phyloP scores from a whole-genome alignment of 2,113 vertebrate species.

The Melanocharis versteri region DNA sequence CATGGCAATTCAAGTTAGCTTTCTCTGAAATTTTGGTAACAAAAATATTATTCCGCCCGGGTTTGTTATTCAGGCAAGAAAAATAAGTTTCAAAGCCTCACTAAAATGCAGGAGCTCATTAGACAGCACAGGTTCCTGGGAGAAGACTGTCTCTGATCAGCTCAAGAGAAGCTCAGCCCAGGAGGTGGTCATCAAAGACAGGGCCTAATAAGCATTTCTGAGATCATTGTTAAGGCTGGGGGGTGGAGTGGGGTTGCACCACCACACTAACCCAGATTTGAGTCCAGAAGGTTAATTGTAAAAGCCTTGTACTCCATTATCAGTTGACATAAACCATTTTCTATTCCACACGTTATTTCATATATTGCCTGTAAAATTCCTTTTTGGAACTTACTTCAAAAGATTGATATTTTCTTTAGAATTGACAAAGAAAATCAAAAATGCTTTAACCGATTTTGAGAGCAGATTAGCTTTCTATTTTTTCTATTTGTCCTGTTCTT shows the following conservation, averaged over 20 bases:
- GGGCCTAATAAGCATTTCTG: background rate
- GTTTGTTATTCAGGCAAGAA: background rate
- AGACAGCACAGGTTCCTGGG: background rate
- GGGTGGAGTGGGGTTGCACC: background rate
- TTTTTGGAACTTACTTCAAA: background rate
- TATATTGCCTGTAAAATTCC: background rate
- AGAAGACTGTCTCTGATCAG: background rate
- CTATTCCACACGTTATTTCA: background rate
- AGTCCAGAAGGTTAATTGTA: background rate
- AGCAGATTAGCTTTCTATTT: background rate
- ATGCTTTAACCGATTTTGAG: background rate
- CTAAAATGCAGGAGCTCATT: background rate
- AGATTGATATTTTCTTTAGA: background rate
- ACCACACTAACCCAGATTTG: background rate
- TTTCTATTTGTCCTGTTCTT: background rate
- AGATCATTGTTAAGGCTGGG: too few relatives aligned
- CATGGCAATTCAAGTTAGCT: background rate
- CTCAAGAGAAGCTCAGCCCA: background rate
- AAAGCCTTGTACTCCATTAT: background rate
- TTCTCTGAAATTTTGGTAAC: background rate
- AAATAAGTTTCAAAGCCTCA: background rate
- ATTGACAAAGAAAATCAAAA: background rate
- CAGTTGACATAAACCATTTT: background rate
- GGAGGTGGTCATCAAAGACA: background rate
- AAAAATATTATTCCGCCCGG: background rate